Evolutionary conservation across 2,797 vertebrate species (phyloP), one percentile per base, ranked within the genome.

Genomic region (Neosilurus mollespiculum): DNA sequence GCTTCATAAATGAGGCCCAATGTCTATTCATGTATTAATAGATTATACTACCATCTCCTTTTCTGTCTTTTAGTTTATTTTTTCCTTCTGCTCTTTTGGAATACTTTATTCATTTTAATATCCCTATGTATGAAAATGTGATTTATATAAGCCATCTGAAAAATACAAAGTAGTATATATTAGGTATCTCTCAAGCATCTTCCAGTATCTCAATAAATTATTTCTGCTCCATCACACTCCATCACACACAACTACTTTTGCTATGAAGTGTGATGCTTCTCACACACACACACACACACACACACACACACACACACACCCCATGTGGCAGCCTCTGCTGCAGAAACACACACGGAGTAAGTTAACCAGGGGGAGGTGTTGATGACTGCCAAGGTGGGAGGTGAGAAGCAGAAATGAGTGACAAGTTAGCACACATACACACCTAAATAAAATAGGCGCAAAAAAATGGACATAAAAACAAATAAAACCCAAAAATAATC

Each of bases 321-420:
- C 59, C 43, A 24, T 30, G 51, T 53, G 24, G 26, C 77, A 80
- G 49, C 51, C n/a, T 59, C 34, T 37, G 37, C 77, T 37, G 62
- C 67, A 84, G 54, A 80, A 51, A 80, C 51, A 72, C 64, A 84
- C 26, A 3, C 76, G 43, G 64, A 14, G 69, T 89, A 89, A 92
- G 87, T 92, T 90, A 90, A 92, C 69, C 59, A 80, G 64, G 84
- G 87, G 87, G 66, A 89, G 87, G 89, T 84, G 87, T 87, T 72
- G 89, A 84, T 85, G 91, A 90, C 87, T 87, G 89, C 89, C 90
- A 89, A 90, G 88, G 92, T 92, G 90, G 91, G 91, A 92, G 92
- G 90, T 87, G 90, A 89, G 90, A 87, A 89, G 83, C 69, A 37
- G 84, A 85, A 80, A 87, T 43, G 78, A 92, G 89, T 91, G 93